Evolutionary conservation across 2,113 vertebrate species (phyloP), one percentile per base, ranked within the genome.

Genomic region (Elephas maximus): DNA sequence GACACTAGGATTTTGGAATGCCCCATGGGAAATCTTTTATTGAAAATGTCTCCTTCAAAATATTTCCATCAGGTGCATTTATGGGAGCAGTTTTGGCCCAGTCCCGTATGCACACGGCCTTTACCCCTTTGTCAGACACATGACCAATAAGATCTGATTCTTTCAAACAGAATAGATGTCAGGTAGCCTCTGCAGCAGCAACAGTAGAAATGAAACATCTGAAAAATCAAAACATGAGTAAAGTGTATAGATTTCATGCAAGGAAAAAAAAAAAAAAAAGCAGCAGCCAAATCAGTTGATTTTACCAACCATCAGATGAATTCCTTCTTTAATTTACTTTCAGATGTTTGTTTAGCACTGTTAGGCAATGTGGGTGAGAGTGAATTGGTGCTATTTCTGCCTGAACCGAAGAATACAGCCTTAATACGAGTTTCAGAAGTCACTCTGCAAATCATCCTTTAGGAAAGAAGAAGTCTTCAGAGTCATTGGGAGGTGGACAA

Each of bases 21-120:
- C 44, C 28, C 24, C 65, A 0, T 48, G 30, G 33, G n/a, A 76
- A 79, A 28, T 82, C 7, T 20, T 92, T 90, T 20, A 37, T 53
- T 79, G 8, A 80, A 88, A 96, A 71, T 76, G 79, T 30, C 9
- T 81, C 63, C 57, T 92, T 53, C 33, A 41, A 81, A 95, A 78
- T 28, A 53, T 71, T 95, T 71, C 41, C 67, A 0, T 73, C 20
- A 20, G 44, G 45, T 81, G 3, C 33, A 33, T 83, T 94, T 41
- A 14, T 45, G 18, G 28, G 33, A 69, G 41, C n/a, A 24, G 26
- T 30, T 84, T 92, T n/a, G 51, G 9, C 41, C n/a, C 7, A 78
- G 18, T 30, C 57, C 28, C 12, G 17, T 37, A 0, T 4, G 4
- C 26, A 82, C 0, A 48, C 24, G 24, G 48, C 10, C 28, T 79